A percentile compares a stretch with the other conserved stretches of the same genome.
Evolutionary conservation across 2,113 vertebrate species (phyloP).

Genomic region (Myocastor coypus): DNA sequence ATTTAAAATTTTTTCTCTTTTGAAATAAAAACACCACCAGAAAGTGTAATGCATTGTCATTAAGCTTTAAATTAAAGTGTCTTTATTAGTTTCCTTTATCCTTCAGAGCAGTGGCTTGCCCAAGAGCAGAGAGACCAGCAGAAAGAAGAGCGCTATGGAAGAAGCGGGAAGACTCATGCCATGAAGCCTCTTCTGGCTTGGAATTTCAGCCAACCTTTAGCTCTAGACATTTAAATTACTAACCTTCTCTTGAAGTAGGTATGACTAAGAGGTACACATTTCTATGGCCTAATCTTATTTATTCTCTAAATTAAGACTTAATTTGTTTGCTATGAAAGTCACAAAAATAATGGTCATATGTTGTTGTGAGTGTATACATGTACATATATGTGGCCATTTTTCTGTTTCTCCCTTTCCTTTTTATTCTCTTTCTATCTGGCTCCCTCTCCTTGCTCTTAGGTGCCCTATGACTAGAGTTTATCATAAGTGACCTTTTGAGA

Average conservation of each 20-base stretch:
- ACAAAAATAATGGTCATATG: conserved; percentile 20
- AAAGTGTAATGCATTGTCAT: neutral
- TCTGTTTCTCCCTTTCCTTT: neutral
- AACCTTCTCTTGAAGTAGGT: conserved; percentile 1
- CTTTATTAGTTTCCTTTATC: conserved; percentile 36
- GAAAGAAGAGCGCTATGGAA: neutral
- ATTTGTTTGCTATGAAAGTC: conserved; percentile 25
- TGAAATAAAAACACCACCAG: neutral
- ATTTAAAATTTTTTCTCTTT: conserved; percentile 25
- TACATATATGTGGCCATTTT: neutral
- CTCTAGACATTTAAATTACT: conserved; percentile 9
- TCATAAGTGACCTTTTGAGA: neutral
- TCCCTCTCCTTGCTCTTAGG: too few species aligned
- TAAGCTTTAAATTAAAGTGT: neutral
- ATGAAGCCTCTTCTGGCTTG: conserved; percentile 21
- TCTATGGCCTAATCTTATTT: neutral
- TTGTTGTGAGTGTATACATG: neutral
- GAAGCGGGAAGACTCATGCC: neutral
- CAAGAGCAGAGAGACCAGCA: neutral
- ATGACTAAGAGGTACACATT: neutral
- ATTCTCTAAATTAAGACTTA: neutral
- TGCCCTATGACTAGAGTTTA: neutral
- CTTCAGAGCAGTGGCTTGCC: neutral
- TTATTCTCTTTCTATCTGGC: neutral
- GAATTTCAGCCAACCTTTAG: neutral